Conservation (phyloP, 2,888 invertebrate genomes). For the Drosophila pseudotalamancana region DNA sequence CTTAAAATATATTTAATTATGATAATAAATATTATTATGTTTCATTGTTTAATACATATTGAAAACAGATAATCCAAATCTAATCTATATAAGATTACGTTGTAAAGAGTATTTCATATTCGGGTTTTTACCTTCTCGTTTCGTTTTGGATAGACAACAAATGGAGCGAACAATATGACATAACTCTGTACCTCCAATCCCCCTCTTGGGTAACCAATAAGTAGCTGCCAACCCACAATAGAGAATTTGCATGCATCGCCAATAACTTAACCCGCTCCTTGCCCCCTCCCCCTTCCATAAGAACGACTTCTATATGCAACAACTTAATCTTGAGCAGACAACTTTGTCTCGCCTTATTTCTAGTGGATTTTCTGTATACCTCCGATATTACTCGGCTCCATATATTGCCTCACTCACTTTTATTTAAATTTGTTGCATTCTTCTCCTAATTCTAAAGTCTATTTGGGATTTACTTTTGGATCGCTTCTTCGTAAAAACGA, state of each 20-base stretch:
- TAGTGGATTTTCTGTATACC: not conserved
- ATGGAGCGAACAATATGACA: conserved; percentile 14
- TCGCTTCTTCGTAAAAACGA: not conserved
- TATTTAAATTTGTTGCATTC: conserved; percentile 5
- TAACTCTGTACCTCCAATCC: conserved; percentile 12
- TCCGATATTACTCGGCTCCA: not conserved
- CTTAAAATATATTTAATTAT: too few species aligned
- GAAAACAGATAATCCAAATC: too few species aligned
- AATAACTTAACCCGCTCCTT: not conserved
- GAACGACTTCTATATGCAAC: not conserved
- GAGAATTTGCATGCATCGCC: conserved; percentile 22
- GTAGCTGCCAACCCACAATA: conserved; percentile 10
- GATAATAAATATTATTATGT: too few species aligned
- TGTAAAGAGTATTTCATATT: not conserved
- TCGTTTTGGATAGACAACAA: conserved; percentile 5
- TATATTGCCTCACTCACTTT: not conserved
- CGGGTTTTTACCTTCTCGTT: not conserved
- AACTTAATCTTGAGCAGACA: not conserved
- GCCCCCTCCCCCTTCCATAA: not conserved
- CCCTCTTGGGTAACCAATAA: not conserved
- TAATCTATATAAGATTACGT: too few species aligned
- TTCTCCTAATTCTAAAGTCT: not conserved
- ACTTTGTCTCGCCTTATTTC: not conserved
- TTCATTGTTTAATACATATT: too few species aligned
- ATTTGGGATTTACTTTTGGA: not conserved